Evolutionary conservation across 2,888 invertebrate genomes (phyloP).

Genomic region (Eupeodes latifasciatus): DNA sequence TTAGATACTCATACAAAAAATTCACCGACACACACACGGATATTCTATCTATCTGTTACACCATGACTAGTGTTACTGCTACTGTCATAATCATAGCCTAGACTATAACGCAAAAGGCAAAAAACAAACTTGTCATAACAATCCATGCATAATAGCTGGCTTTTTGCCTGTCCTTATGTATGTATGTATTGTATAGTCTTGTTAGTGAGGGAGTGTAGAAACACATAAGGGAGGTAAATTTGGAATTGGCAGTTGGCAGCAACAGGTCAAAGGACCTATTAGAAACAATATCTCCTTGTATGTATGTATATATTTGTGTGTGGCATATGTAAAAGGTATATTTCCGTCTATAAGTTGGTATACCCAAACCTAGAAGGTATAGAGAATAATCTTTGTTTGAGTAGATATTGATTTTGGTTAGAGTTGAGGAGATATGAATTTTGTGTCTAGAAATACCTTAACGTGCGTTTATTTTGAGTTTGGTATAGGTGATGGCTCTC

Average conservation of each 20-base stretch:
- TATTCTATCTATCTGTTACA: not conserved
- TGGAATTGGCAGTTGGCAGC: slow-evolving; percentile 38
- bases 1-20: slow-evolving; percentile 2
- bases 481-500: slow-evolving; percentile 5
- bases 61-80: slow-evolving; percentile 26
- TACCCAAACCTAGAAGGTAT: slow-evolving; percentile 4
- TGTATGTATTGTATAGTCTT: not conserved
- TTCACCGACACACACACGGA: slow-evolving; percentile 3
- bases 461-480: slow-evolving; percentile 21
- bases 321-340: slow-evolving; percentile 45
- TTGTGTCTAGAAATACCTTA: slow-evolving; percentile 5
- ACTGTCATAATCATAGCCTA: slow-evolving; percentile 28
- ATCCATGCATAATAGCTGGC: slow-evolving; percentile 56
- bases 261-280: slow-evolving; percentile 72
- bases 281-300: slow-evolving; percentile 56
- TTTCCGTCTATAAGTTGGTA: not conserved
- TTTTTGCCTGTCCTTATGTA: slow-evolving; percentile 19
- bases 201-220: slow-evolving; percentile 2
- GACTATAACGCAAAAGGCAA: slow-evolving; percentile 43
- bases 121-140: slow-evolving; percentile 67
- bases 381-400: slow-evolving; percentile 3
- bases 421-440: slow-evolving; percentile 5
- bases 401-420: slow-evolving; percentile 62
- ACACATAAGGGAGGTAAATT: not conserved
- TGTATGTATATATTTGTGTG: not conserved